Base-by-base conservation (phyloP, 2,113 vertebrate genomes). In the Ovis canadensis region DNA sequence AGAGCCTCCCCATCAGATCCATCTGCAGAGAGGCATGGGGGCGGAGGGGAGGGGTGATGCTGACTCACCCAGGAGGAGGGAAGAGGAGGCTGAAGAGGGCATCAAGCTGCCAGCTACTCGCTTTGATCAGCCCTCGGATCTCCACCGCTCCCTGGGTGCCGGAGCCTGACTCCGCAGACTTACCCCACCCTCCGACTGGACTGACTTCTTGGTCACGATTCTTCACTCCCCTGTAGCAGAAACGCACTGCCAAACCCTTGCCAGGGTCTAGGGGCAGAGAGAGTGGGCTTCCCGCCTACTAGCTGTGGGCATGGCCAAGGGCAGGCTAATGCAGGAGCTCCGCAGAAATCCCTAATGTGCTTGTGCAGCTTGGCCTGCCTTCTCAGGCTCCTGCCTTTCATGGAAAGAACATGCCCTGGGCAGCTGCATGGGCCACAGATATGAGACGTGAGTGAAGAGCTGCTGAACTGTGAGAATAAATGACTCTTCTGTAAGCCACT, bases 131-230 rank as follows among this genome's bases (percentile, higher is more conserved):
- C 40, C 45, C 12, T 25, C n/a, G 31, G 23, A 10, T 2, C 13
- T 13, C 48, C 45, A 27, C 25, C 25, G 27, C 52, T 45, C 48
- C 33, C 31, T n/a, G 7, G 21, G 45, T 25, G 74, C 7, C 0
- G 0, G 45, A 81, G 67, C 17, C 85, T 40, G 45, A 36, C 50
- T 9, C 31, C 21, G 1, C n/a, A 43, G 57, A 54, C 50, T 7
- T 11, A 23, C 2, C 3, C 33, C 3, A 9, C 21, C 36, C 48
- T 36, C 43, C 6, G 0, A 11, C 54, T 25, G 6, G 17, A 54
- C 31, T 17, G 9, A 17, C 8, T 31, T 36, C 5, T 5, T 14
- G 19, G 50, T 71, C 74, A n/a, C 0, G 3, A 8, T 16, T 54
- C 90, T 29, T 88, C 8, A n/a, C n/a, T 23, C 74, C 19, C 40